These are phyloP conservation scores for Scaptomyza parva DNA, from an alignment of 2,888 invertebrate genomes.

Conservation along the genomic window DNA sequence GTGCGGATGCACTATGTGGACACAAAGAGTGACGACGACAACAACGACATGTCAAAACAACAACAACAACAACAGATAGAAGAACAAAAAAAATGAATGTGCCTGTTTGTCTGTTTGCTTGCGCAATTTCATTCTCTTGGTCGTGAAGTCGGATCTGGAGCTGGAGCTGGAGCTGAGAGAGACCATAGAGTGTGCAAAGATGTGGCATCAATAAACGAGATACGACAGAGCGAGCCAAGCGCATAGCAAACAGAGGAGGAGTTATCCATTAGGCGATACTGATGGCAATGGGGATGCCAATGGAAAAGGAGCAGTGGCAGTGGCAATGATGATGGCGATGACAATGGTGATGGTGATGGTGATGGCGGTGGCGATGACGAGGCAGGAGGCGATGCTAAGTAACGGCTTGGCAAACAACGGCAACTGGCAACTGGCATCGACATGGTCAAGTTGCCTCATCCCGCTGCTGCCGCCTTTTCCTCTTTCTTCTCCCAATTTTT, in stretches of 20 bases:
- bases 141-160: conserved; percentile 23
- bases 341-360: conserved; percentile 23
- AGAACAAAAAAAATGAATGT: conserved; percentile 52
- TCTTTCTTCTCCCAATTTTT: conserved; percentile 7
- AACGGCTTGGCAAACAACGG: conserved; percentile 78
- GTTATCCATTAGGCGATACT: conserved; percentile 58
- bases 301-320: conserved; percentile 54
- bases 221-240: conserved; percentile 62
- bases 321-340: conserved; percentile 21
- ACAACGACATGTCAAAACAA: conserved; percentile 11
- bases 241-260: conserved; percentile 42
- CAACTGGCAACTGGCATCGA: conserved; percentile 46
- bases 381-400: conserved; percentile 48
- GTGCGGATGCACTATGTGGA: conserved; percentile 16
- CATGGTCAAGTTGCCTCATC: conserved; percentile 76
- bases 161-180: conserved; percentile 27
- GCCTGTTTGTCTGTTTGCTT: conserved; percentile 57
- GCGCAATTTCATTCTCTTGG: conserved; percentile 60
- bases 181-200: conserved; percentile 39
- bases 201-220: conserved; percentile 74
- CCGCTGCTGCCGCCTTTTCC: conserved; percentile 27
- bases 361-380: conserved; percentile 16
- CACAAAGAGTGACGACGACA: conserved; percentile 9
- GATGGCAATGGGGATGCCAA: conserved; percentile 38
- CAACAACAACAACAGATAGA: conserved; percentile 4